Percentiles rank a stretch among this genome's conserved stretches.
These are phyloP conservation scores for Ephestia elutella DNA, from an alignment of 1,140 invertebrate genomes.

Conservation along the genomic window DNA sequence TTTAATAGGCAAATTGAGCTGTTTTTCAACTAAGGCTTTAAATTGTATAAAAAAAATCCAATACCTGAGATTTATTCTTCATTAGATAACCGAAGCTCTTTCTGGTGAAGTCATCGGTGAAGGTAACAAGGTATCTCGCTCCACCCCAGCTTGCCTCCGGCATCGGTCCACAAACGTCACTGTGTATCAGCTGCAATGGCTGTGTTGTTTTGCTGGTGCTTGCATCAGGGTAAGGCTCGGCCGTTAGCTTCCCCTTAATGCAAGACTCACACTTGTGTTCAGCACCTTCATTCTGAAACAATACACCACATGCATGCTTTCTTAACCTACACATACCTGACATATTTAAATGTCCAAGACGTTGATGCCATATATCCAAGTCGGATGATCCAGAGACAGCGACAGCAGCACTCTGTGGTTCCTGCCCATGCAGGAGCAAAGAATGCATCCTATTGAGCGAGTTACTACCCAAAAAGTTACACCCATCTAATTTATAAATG, in stretches of 20 bases:
- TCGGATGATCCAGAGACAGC: neutral
- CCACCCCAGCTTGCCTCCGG: slow-evolving; percentile 31
- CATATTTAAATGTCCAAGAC: slow-evolving; percentile 2
- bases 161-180: slow-evolving; percentile 56
- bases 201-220: neutral
- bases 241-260: slow-evolving; percentile 6
- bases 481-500: neutral
- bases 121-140: slow-evolving; percentile 45
- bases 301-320: neutral
- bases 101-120: no score
- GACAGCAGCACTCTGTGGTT: no score
- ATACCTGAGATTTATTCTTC: slow-evolving; percentile 48
- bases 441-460: no score
- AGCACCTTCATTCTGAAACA: neutral
- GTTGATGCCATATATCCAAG: slow-evolving; percentile 5
- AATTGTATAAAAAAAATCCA: slow-evolving; percentile 37
- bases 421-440: neutral
- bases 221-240: neutral
- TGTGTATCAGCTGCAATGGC: slow-evolving; percentile 16
- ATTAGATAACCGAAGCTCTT: slow-evolving; percentile 50
- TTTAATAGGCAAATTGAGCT: slow-evolving; percentile 36
- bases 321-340: neutral
- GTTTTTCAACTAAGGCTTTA: slow-evolving; percentile 34
- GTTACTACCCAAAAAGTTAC: neutral
- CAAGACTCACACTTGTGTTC: slow-evolving; percentile 2